A percentile compares a stretch with the other conserved stretches of the same genome.
phyloP scores from a whole-genome alignment of 2,888 invertebrate genomes.

The Leptinotarsa tumamoca region DNA sequence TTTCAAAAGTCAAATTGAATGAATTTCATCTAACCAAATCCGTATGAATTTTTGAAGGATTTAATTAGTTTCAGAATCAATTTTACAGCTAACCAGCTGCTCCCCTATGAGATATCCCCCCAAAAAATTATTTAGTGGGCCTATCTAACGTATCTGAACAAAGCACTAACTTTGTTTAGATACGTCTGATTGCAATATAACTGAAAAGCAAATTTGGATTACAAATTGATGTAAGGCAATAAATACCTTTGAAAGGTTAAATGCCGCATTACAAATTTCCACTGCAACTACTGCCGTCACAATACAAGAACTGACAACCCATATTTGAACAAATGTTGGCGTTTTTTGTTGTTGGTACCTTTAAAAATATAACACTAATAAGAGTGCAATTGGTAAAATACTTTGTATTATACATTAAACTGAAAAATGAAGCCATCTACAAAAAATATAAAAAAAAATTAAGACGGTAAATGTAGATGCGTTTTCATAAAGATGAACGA shows the following conservation, averaged over 20 bases:
- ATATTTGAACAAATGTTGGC: slow-evolving; percentile 48
- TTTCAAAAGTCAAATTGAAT: no score
- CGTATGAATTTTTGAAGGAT: no score
- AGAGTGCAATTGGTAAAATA: neutral
- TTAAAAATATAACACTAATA: slow-evolving; percentile 36
- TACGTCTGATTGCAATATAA: no score
- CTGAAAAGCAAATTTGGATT: neutral
- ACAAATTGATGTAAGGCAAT: slow-evolving; percentile 21
- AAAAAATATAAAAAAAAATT: neutral
- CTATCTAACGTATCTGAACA: no score
- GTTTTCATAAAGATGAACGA: no score
- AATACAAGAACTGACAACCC: slow-evolving; percentile 50
- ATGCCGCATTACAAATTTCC: slow-evolving; percentile 38
- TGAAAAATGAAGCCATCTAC: neutral
- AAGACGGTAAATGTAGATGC: neutral
- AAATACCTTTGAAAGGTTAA: slow-evolving; percentile 40
- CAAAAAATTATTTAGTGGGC: no score
- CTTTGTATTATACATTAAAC: slow-evolving; percentile 19
- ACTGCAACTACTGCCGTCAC: slow-evolving; percentile 47
- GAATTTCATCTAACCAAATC: no score
- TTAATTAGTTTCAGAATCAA: no score
- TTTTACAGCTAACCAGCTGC: no score
- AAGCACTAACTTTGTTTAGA: no score
- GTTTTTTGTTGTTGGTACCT: slow-evolving; percentile 45
- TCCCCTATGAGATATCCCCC: no score